These are phyloP conservation scores for Carettochelys insculpta DNA, from an alignment of 2,113 vertebrate species.

Conservation along the genomic window DNA sequence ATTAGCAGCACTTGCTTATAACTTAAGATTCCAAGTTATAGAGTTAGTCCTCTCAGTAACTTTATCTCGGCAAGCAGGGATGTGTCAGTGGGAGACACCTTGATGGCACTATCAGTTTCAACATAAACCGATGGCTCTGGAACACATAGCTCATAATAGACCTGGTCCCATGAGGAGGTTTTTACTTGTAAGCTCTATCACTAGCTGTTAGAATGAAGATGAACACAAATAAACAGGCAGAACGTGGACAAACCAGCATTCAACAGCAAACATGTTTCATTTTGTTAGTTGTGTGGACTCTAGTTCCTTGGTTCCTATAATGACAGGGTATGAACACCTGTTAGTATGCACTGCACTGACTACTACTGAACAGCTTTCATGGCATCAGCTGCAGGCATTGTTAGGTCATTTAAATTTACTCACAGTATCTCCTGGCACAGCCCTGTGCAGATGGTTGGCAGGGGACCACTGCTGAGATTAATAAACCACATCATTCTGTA, in stretches of 20 bases:
- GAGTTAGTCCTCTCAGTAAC: neutral
- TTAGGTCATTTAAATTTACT: neutral
- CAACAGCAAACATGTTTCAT: neutral
- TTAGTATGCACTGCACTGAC: neutral
- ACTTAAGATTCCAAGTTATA: neutral
- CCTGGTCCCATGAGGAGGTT: neutral
- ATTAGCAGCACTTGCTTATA: neutral
- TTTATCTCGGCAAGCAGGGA: neutral
- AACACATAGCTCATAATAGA: neutral
- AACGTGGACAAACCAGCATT: neutral
- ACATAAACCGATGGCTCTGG: neutral
- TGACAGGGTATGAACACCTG: neutral
- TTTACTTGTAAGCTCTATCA: neutral
- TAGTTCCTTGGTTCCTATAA: neutral
- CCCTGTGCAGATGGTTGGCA: neutral
- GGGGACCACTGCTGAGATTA: neutral
- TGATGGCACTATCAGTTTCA: neutral
- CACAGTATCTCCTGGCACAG: neutral
- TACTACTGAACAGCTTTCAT: neutral
- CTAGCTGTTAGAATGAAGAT: neutral
- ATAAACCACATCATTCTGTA: neutral
- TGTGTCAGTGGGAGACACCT: neutral
- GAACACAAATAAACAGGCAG: neutral
- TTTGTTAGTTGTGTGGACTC: neutral
- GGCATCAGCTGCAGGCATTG: neutral